Base-by-base conservation (phyloP, 1,140 invertebrate species). In the Drosophila guanche region DNA sequence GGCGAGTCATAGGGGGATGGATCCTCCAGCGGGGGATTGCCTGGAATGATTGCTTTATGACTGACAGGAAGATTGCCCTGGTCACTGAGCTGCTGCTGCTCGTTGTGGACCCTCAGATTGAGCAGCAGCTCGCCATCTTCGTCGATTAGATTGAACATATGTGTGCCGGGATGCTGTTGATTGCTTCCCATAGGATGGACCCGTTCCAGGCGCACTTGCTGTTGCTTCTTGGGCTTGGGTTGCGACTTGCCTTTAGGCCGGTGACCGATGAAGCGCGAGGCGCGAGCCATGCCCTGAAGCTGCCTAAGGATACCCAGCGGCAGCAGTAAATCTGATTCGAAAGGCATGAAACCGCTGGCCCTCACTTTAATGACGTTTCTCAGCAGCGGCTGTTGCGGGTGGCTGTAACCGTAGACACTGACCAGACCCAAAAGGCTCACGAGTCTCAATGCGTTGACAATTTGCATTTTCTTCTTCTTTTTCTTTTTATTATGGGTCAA, bases 121-220 rank as follows among this genome's bases (percentile, higher is more conserved):
- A 88, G 63, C 45, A 88, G 7, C 12, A 88, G 53, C 14, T 88
- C 84, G 4, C 83, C 83, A 59, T 88, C 83, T 12, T 88, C 83
- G 53, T 88, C 83, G 50, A 88, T 89, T 5, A 88, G 75, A 65
- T 88, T 88, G 45, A 88, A 88, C n/a, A 84, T 50, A 50, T 88
- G 75, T 0, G 66, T 70, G 14, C 75, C 77, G 3, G 47, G 42
- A 12, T 37, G 10, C 33, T 37, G 33, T 10, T 4, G 10, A 41
- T 79, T 59, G 46, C 61, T 45, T n/a, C 57, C 74, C 16, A 48
- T 2, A 0, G 56, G 25, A 14, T 67, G 62, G 0, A 66, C 67
- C 4, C 78, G 62, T 29, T 86, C 83, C 75, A 86, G 52, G 1
- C 83, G 63, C 46, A 86, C 43, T 29, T 83, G 78, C n/a, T 73